Percentiles rank a stretch among this genome's conserved stretches.
Conservation (phyloP, 92 coral and sea anemone species). For the Ricordea florida region DNA sequence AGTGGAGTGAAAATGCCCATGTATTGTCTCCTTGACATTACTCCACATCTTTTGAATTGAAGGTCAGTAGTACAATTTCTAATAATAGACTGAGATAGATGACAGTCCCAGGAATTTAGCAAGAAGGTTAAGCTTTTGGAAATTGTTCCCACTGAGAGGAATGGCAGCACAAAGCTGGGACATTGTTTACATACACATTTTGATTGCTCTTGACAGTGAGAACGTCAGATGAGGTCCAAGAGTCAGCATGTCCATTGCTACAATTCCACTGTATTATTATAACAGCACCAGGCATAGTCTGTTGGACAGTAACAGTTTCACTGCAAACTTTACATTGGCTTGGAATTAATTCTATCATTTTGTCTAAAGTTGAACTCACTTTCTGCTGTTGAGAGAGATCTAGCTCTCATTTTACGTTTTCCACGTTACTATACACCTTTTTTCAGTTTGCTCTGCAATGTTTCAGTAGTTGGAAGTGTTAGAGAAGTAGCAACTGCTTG, state of each 20-base stretch:
- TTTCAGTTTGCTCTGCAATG: not conserved
- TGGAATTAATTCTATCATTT: not conserved
- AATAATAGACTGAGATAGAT: not conserved
- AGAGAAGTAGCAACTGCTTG: not conserved
- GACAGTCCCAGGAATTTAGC: not conserved
- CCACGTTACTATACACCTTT: not conserved
- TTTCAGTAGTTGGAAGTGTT: too few species aligned
- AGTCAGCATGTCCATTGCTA: not conserved
- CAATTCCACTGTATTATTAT: not conserved
- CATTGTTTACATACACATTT: not conserved
- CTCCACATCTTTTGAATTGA: not conserved
- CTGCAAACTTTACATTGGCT: not conserved
- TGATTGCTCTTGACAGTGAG: constrained; percentile 1
- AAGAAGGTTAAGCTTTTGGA: not conserved
- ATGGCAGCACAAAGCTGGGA: not conserved
- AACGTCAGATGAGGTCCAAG: not conserved
- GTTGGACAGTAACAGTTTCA: not conserved
- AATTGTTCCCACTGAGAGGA: not conserved
- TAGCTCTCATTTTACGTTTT: not conserved
- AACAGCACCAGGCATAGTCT: not conserved
- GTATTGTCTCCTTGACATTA: not conserved
- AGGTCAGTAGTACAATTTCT: not conserved
- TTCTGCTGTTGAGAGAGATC: not conserved
- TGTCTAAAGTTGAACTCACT: not conserved
- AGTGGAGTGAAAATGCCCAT: not conserved